Evolutionary conservation across 2,888 invertebrate species (phyloP), one percentile per base, ranked within the genome.

Genomic region (Drosophila imparisetae): DNA sequence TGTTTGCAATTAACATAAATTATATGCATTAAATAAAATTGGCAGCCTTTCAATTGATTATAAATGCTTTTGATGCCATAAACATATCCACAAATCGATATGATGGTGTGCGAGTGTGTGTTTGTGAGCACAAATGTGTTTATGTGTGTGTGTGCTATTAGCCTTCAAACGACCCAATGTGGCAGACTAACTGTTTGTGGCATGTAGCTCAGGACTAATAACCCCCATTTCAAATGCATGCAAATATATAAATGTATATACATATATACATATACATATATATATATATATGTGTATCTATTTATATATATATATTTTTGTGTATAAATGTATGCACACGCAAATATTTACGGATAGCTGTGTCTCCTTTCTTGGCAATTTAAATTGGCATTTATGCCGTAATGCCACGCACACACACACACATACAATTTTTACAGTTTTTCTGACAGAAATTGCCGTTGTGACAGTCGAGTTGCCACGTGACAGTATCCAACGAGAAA

Each of bases 1-100:
- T 77, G 77, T 86, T 81, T 81, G 80, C 72, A 88, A 89, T 85
- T 87, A 75, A 85, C 85, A 89, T 85, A 89, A 85, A 85, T 89
- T 81, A 86, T 64, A 79, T 24, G 72, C 67, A 70, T 76, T 63
- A 76, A 83, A 86, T 89, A 58, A 83, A 86, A 89, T 86, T 79
- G 79, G 62, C 71, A 60, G 67, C 81, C 66, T 70, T 72, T 73
- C 89, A 79, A 89, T 86, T 85, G 89, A 89, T 75, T 84, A 75
- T 86, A 89, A 85, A 86, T 87, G 89, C 77, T 67, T 60, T 69
- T 67, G 68, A 70, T 49, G 75, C 62, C 30, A 45, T 36, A 42
- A 55, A 15, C 57, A 66, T 27, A 66, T 21, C 34, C 49, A 63
- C 52, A 57, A 50, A 75, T 45, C 52, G 70, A 64, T 64, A 65